Evolutionary conservation across 2,113 vertebrate genomes (phyloP).

Genomic region (Melanerpes aurifrons): DNA sequence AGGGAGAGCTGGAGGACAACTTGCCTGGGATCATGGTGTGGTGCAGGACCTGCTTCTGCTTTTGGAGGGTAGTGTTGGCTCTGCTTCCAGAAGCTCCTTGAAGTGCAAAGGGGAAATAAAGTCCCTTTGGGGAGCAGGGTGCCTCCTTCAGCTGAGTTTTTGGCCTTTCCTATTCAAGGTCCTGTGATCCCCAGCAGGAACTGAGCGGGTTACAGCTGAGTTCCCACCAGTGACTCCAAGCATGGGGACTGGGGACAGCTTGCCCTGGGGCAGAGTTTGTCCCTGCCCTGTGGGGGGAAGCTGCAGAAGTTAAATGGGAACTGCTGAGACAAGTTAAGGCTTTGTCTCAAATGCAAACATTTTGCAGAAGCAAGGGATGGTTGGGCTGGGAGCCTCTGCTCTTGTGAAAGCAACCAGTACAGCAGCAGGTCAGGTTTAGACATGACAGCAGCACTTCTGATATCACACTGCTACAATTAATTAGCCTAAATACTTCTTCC

Average conservation of each 20-base stretch:
- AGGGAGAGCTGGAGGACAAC: neutral
- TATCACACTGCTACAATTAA: neutral
- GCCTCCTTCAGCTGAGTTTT: neutral
- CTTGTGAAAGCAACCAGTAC: neutral
- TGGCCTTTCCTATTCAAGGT: neutral
- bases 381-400: neutral
- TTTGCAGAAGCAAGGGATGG: neutral
- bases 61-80: neutral
- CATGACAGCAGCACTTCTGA: neutral
- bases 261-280: neutral
- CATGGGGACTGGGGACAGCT: neutral
- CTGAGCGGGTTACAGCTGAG: neutral
- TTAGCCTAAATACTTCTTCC: neutral
- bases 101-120: neutral
- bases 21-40: neutral
- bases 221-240: conserved; percentile 43
- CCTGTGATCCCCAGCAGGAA: conserved; percentile 10
- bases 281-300: neutral
- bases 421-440: neutral
- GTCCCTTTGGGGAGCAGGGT: neutral
- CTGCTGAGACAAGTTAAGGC: conserved; percentile 17
- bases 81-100: neutral
- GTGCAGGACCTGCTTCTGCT: neutral
- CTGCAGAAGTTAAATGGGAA: conserved; percentile 22
- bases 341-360: neutral